Base-by-base conservation (phyloP, 2,888 invertebrate species). In the Oscheius sp. region DNA sequence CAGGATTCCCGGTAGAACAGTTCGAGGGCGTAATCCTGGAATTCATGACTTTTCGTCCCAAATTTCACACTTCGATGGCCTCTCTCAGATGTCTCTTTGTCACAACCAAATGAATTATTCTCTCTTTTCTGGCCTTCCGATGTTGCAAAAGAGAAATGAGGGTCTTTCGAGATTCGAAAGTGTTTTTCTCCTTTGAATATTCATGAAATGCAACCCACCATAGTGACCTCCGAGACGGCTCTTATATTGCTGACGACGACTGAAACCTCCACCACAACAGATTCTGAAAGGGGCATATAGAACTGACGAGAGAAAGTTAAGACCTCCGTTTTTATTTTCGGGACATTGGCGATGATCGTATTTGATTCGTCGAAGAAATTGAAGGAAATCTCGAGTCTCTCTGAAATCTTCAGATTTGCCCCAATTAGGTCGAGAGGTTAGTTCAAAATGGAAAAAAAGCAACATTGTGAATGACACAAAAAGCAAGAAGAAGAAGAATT, bases 221-320 rank as follows among this genome's bases (percentile, higher is more conserved):
- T 85, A 3, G 85, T 84, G 27, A 84, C 82, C 76, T 85, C 85
- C 15, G 85, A 85, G 2, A 85, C 84, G 1, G 81, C 79, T 39
- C 85, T 75, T 17, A 85, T 80, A 63, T 85, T 85, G 71, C 82
- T 81, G 25, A 85, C 82, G 15, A 84, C 80, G 3, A 85, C 79
- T 2, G 81, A 82, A 6, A 85, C 84, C 20, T 79, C 76, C 12
- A 85, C 79, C 10, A 66, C 67, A 0, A 82, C 82, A 1, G 85
- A 78, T 50, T 76, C 83, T 82, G 69, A 66, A 73, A 34, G 20
- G 45, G 4, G 39, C 1, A 3, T 29, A 17, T 33, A 39, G 17
- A 17, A 17, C n/a, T n/a, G n/a, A 10, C 3, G 33, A 20, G 42
- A 4, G 17, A 3, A 27, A 42, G 15, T 10, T 31, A 17, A 29